Evolutionary conservation across 1,140 invertebrate species (phyloP), one percentile per base, ranked within the genome.

Genomic region (Solen grandis): DNA sequence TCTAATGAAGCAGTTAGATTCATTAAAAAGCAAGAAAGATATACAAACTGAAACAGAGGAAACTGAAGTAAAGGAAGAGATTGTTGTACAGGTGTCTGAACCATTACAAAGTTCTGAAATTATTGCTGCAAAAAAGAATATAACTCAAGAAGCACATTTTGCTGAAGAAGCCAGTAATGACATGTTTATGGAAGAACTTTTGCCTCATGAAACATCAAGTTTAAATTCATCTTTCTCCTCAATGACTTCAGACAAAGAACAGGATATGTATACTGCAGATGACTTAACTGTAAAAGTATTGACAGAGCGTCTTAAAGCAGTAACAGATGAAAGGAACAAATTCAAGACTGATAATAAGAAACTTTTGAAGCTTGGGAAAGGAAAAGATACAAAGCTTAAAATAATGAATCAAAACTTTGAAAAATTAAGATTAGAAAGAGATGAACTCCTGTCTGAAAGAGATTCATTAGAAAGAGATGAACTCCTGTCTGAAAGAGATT

Each of bases 361-460:
- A 38, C 55, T 80, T 31, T 62, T 63, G 33, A 80, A 80, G 50
- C 19, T 80, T 13, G 46, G 77, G 10, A 80, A 80, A 55, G 77
- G 77, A 13, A 80, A 80, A 65, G 77, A 80, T 80, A 46, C 77
- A 62, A 80, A 80, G 60, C 50, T 78, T 16, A 78, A 69, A 69
- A 55, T 69, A 29, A 68, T 78, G 63, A 78, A 78, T 78, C 54
- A 57, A 31, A 78, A 78, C 27, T 69, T 78, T 68, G 75, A 78
- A 33, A 41, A 78, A 50, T 36, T 78, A 5, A 78, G 75, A 69
- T 50, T 38, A 46, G 75, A 78, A 60, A 54, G 75, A n/a, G 75
- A 78, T 33, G 38, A 57, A 4, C 55, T 78, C 8, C 35, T 78
- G 5, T 35, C 63, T 31, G 75, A 78, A 59, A 78, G 65, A 66